Conservation (phyloP, 2,797 vertebrate genomes). For the Myotis myotis region DNA sequence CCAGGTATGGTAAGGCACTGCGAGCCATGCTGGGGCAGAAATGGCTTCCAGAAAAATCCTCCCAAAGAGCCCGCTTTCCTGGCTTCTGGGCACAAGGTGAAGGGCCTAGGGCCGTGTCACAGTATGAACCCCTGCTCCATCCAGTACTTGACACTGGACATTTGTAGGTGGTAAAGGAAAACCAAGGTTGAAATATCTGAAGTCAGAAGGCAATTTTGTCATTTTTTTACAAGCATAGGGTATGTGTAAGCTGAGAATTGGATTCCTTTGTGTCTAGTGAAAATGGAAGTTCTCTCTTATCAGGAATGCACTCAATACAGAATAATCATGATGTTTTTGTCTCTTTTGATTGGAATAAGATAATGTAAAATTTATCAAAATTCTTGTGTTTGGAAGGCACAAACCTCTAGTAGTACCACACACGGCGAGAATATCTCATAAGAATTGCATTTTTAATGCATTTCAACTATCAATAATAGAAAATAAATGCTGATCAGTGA, state of each 20-base stretch:
- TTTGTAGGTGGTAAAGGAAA: background rate
- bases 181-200: background rate
- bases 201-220: background rate
- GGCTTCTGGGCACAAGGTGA: background rate
- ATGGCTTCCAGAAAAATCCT: background rate
- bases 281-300: background rate
- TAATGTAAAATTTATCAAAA: background rate
- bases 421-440: background rate
- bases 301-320: background rate
- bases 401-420: background rate
- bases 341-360: background rate
- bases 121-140: background rate
- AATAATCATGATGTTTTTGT: background rate
- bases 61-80: background rate
- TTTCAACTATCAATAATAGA: background rate
- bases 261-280: background rate
- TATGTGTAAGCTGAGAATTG: background rate
- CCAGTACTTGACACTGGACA: background rate
- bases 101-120: background rate
- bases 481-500: constrained; percentile 20
- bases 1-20: background rate
- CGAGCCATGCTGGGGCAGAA: background rate
- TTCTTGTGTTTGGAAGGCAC: background rate
- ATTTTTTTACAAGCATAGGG: background rate
- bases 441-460: background rate